These are phyloP conservation scores for Scleropages formosus DNA, from an alignment of 2,797 vertebrate genomes.

Conservation along the genomic window DNA sequence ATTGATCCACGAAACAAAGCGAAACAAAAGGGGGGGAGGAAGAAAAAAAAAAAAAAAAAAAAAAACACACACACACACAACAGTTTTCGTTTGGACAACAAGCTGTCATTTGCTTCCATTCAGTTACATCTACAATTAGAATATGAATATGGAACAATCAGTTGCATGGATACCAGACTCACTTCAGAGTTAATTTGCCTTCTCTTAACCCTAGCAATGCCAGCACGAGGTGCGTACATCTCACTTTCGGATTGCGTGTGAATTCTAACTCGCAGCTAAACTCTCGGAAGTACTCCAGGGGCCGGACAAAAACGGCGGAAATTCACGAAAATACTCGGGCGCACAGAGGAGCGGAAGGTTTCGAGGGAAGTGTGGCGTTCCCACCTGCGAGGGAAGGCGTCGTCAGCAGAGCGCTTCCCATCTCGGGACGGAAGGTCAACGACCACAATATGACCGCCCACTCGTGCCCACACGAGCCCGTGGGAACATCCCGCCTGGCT, in stretches of 20 bases:
- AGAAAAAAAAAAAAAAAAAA: no score
- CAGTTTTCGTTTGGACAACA: conserved; percentile 46
- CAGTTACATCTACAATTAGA: no score
- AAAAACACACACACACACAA: no score
- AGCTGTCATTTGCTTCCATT: conserved; percentile 7
- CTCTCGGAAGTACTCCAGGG: no score
- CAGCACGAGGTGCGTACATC: not conserved
- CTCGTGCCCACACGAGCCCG: not conserved
- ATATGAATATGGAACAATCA: no score
- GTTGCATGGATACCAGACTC: no score
- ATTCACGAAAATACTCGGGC: not conserved
- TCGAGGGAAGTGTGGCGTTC: conserved; percentile 7
- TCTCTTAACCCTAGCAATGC: no score
- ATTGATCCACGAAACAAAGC: no score
- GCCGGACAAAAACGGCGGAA: no score
- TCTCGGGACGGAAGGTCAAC: conserved; percentile 9
- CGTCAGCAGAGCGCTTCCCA: conserved; percentile 6
- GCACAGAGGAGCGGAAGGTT: conserved; percentile 17
- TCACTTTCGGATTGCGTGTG: not conserved
- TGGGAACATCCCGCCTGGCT: not conserved
- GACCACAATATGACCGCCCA: not conserved
- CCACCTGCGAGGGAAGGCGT: conserved; percentile 14
- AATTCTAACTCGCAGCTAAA: no score
- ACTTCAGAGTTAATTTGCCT: no score
- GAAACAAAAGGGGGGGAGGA: no score